These are phyloP conservation scores for Dorcus hopei DNA, from an alignment of 2,888 invertebrate species.

Conservation along the genomic window DNA sequence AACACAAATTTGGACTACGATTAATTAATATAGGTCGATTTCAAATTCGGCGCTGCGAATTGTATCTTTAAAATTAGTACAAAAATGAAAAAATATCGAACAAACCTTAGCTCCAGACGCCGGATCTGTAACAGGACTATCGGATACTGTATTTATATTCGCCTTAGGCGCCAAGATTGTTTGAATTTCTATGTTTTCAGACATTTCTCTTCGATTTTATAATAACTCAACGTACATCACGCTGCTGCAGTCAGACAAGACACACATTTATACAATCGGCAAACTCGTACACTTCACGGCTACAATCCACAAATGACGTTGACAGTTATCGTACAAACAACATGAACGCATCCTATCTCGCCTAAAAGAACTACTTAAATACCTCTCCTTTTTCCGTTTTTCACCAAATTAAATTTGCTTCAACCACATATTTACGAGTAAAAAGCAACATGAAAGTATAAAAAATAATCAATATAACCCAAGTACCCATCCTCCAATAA, in stretches of 20 bases:
- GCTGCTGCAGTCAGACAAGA: not conserved
- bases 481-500: no score
- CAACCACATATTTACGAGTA: no score
- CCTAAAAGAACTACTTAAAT: no score
- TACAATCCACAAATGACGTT: not conserved
- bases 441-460: no score
- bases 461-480: no score
- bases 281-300: not conserved
- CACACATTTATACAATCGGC: not conserved
- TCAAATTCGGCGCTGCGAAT: slow-evolving; percentile 18
- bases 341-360: not conserved
- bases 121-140: slow-evolving; percentile 75
- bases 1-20: not conserved
- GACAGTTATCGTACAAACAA: not conserved
- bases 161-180: slow-evolving; percentile 44
- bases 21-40: slow-evolving; percentile 17
- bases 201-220: slow-evolving; percentile 33
- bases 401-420: no score
- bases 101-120: slow-evolving; percentile 61
- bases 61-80: not conserved
- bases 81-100: slow-evolving; percentile 11
- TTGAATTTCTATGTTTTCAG: slow-evolving; percentile 47
- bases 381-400: no score
- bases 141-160: slow-evolving; percentile 59
- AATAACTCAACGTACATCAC: not conserved